Base-by-base conservation (phyloP, 2,797 vertebrate genomes). In the Dryobates pubescens region DNA sequence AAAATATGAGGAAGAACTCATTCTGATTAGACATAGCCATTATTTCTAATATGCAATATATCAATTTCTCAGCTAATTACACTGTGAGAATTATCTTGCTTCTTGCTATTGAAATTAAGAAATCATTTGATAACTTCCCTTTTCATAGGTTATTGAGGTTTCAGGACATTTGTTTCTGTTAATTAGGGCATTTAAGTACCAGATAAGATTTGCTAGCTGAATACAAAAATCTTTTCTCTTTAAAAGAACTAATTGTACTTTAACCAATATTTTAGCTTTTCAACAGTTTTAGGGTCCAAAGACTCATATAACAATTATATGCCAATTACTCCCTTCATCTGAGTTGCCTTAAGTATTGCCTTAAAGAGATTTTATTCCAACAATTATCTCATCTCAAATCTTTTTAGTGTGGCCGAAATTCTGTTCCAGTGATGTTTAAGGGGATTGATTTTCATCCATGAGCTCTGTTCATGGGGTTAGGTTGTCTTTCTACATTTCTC, bases 81-180 rank as follows among this genome's bases (percentile, higher is more conserved):
- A 92, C 67, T 93, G 41, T 63, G 34, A 73, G 57, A 95, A 92
- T 96, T 96, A 88, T 84, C 91, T 86, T 80, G 64, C 75, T 86
- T 96, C 85, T 96, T 95, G 83, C 80, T 84, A 96, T 93, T 96
- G 88, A 96, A 96, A 96, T 97, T 94, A 96, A 96, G 86, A 97
- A 95, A 96, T 93, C 65, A 96, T 97, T 96, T 96, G 80, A 94
- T 96, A 95, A 89, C 68, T 89, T 63, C 90, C 94, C 69, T 95
- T 89, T 96, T 94, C 85, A 71, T 92, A 96, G 75, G 41, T 93
- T 96, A 96, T 93, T 91, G 95, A 93, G 65, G 89, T 95, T 96
- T 95, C 63, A 76, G 96, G 94, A 93, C 92, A 97, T 97, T 97
- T 97, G 84, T 96, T 97, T 97, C 94, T 91, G 82, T 92, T 97